phyloP scores from a whole-genome alignment of 2,113 vertebrate genomes.

The Nothocercus nigrocapillus region DNA sequence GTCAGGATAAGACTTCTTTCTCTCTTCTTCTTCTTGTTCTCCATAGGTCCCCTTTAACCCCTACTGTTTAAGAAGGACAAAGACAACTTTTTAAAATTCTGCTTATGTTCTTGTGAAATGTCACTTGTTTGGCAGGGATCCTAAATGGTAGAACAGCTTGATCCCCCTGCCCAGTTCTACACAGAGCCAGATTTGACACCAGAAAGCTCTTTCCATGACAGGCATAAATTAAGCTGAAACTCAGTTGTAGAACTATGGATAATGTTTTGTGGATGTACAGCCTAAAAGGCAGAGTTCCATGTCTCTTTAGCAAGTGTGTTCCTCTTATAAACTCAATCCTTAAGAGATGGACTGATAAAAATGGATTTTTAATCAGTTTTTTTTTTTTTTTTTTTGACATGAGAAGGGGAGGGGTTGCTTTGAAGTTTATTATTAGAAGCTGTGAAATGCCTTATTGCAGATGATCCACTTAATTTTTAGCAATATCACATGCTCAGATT shows the following conservation, averaged over 20 bases:
- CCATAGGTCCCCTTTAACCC: conserved; percentile 34
- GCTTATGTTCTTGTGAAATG: conserved; percentile 71
- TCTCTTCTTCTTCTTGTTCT: neutral
- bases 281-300: neutral
- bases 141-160: conserved; percentile 72
- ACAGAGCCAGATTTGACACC: conserved; percentile 64
- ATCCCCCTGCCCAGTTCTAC: conserved; percentile 40
- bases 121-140: conserved; percentile 77
- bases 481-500: neutral
- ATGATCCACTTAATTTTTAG: neutral
- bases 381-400: neutral
- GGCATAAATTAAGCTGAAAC: conserved; percentile 74
- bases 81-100: conserved; percentile 78
- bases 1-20: neutral
- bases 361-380: neutral
- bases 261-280: neutral
- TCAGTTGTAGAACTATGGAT: conserved; percentile 48
- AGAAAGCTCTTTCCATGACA: conserved; percentile 72
- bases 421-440: neutral
- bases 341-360: neutral
- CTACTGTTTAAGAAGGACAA: conserved; percentile 72
- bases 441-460: neutral
- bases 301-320: neutral
- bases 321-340: neutral
- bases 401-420: neutral